Evolutionary conservation across 2,888 invertebrate species (phyloP).

Genomic region (Fragum sueziense): DNA sequence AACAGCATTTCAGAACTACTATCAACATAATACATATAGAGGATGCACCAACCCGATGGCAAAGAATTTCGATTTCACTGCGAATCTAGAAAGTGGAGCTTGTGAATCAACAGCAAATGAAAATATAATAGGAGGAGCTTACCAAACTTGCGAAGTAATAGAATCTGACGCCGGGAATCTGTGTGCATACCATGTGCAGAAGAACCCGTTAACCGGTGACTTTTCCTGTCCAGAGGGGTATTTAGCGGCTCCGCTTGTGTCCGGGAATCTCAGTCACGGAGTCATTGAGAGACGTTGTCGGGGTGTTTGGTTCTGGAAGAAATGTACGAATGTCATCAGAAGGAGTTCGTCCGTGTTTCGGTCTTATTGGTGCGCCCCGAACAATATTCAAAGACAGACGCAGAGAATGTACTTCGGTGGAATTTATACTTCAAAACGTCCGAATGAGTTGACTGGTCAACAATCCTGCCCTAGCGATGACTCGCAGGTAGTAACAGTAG

Average conservation of each 20-base stretch:
- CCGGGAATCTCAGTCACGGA: background rate
- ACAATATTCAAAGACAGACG: background rate
- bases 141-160: conserved; percentile 40
- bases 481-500: background rate
- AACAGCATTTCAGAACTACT: conserved; percentile 40
- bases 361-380: background rate
- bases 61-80: conserved; percentile 37
- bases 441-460: conserved; percentile 1
- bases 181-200: conserved; percentile 11
- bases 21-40: conserved; percentile 44
- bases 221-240: background rate
- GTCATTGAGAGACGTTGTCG: background rate
- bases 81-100: conserved; percentile 42
- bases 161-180: conserved; percentile 10
- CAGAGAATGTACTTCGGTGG: conserved; percentile 7
- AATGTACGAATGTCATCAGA: background rate
- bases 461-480: conserved; percentile 2
- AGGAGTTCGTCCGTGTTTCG: background rate
- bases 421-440: background rate
- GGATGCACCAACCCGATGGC: conserved; percentile 47
- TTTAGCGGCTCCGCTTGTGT: background rate
- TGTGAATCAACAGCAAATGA: conserved; percentile 27
- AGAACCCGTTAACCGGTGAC: conserved; percentile 18
- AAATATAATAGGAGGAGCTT: conserved; percentile 47
- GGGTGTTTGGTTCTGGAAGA: conserved; percentile 8